Conservation (phyloP, 1,140 invertebrate species). For the Diabrotica undecimpunctata region DNA sequence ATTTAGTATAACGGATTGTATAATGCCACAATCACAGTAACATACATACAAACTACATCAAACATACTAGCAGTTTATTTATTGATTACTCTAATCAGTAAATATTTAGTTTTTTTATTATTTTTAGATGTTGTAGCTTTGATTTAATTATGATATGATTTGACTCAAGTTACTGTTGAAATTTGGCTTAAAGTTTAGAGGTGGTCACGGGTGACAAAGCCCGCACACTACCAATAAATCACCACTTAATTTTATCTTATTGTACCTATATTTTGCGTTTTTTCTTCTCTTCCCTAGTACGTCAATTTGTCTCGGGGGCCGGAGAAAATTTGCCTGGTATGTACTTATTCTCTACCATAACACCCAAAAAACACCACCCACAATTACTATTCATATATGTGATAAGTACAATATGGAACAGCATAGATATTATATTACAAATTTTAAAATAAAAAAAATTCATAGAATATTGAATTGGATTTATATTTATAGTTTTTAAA, state of each 20-base stretch:
- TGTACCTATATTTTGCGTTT: constrained; percentile 49
- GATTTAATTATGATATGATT: constrained; percentile 41
- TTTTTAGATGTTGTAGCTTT: constrained; percentile 44
- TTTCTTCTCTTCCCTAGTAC: constrained; percentile 64
- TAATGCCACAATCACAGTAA: constrained; percentile 43
- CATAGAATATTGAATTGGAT: no score
- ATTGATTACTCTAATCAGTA: constrained; percentile 42
- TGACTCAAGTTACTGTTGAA: constrained; percentile 44
- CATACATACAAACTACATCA: constrained; percentile 46
- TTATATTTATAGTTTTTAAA: no score
- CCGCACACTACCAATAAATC: constrained; percentile 19
- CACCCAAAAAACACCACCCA: constrained; percentile 46
- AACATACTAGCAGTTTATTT: constrained; percentile 41
- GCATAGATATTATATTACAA: no score
- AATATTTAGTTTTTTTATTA: constrained; percentile 41
- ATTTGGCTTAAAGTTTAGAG: constrained; percentile 35
- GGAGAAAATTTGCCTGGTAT: constrained; percentile 69
- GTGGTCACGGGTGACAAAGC: constrained; percentile 13
- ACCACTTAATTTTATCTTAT: constrained; percentile 42
- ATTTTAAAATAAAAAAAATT: background rate
- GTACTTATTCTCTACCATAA: constrained; percentile 50
- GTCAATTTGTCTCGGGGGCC: constrained; percentile 68
- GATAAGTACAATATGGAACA: background rate
- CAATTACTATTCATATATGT: constrained; percentile 31
- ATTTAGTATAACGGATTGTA: constrained; percentile 21